Evolutionary conservation across 2,113 vertebrate genomes (phyloP).

Genomic region (Ploceus nigricollis): DNA sequence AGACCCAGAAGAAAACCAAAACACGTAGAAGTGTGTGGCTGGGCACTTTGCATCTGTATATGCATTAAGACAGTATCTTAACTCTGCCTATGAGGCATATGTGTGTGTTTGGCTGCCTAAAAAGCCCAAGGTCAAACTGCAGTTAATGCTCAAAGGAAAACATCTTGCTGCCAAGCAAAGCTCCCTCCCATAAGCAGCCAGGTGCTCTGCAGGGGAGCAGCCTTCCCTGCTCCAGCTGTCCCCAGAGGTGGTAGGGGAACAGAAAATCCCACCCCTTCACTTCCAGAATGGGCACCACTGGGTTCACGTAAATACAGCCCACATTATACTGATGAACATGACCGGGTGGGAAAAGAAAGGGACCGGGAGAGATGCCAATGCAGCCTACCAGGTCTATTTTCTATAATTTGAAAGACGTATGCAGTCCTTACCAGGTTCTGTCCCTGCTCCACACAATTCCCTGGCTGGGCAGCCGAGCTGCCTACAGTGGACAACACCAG

Average conservation of each 20-base stretch:
- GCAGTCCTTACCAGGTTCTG: not conserved
- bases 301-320: not conserved
- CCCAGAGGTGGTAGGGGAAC: not conserved
- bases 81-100: not conserved
- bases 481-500: accelerated
- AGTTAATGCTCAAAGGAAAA: not conserved
- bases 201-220: not conserved
- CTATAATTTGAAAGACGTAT: accelerated
- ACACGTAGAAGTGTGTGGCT: not conserved
- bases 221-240: not conserved
- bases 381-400: not conserved
- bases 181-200: not conserved
- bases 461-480: accelerated
- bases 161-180: not conserved
- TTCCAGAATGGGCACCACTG: not conserved
- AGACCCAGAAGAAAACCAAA: not conserved
- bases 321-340: accelerated
- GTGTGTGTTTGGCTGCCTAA: not conserved
- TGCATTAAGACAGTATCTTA: not conserved
- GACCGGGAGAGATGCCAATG: not conserved
- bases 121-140: not conserved
- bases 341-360: not conserved
- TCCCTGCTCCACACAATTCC: not conserved
- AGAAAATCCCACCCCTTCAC: not conserved
- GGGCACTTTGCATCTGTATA: not conserved